A percentile compares a stretch with the other conserved stretches of the same genome.
phyloP scores from a whole-genome alignment of 2,113 vertebrate genomes.

The Tetrao urogallus region DNA sequence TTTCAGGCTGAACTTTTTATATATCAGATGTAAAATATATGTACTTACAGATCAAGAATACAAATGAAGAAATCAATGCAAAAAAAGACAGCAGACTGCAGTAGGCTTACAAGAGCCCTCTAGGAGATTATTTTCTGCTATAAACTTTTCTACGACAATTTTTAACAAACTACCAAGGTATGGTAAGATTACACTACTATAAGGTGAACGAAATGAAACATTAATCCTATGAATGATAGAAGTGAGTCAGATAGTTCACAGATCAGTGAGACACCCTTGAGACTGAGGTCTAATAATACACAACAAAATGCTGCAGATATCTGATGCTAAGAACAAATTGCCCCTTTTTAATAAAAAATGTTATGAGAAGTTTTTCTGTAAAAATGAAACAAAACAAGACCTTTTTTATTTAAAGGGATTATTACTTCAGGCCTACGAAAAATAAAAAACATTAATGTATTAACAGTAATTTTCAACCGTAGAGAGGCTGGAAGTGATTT shows the following conservation, averaged over 20 bases:
- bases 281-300: neutral
- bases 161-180: rapidly evolving
- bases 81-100: neutral
- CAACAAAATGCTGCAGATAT: neutral
- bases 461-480: neutral
- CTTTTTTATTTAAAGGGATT: neutral
- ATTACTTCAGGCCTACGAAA: neutral
- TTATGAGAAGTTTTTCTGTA: neutral
- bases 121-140: neutral
- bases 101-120: neutral
- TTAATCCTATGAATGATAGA: neutral
- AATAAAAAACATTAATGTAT: neutral
- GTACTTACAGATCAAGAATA: neutral
- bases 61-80: neutral
- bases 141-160: neutral
- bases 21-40: neutral
- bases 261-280: neutral
- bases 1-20: neutral
- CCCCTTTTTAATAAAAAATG: neutral
- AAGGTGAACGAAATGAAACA: neutral
- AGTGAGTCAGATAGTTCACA: neutral
- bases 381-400: neutral
- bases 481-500: neutral
- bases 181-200: neutral
- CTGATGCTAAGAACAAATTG: neutral